A percentile compares a stretch with the other conserved stretches of the same genome.
Evolutionary conservation across 2,113 vertebrate genomes (phyloP).

Genomic region (Campylorhamphus procurvoides): DNA sequence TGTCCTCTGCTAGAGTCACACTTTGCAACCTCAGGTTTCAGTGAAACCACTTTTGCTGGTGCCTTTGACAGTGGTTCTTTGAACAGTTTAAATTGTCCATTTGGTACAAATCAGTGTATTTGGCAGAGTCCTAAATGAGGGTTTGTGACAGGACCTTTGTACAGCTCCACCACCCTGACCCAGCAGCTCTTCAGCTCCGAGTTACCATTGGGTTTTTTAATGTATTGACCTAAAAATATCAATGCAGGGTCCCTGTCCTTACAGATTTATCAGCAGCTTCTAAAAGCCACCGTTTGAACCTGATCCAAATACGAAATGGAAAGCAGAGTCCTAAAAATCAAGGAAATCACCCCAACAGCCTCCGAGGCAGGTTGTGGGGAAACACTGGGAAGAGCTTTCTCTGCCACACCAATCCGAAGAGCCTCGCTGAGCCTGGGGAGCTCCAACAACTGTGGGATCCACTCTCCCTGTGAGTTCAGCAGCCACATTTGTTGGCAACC

Average conservation of each 20-base stretch:
- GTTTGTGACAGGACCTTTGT: background rate
- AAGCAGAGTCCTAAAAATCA: background rate
- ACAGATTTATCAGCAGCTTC: background rate
- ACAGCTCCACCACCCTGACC: background rate
- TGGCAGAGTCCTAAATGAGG: background rate
- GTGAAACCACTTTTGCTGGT: background rate
- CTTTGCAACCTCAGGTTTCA: background rate
- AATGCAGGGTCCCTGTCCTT: background rate
- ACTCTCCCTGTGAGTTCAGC: background rate
- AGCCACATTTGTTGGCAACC: background rate
- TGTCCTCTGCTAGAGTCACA: background rate
- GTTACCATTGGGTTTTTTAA: fast-evolving
- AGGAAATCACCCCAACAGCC: background rate
- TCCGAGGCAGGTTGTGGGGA: background rate
- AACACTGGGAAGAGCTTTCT: background rate
- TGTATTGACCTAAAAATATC: background rate
- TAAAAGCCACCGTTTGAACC: background rate
- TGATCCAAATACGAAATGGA: background rate
- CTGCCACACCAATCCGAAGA: background rate
- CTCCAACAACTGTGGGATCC: background rate
- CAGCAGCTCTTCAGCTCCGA: background rate
- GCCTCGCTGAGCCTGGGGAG: background rate
- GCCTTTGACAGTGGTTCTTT: background rate
- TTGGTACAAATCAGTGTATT: fast-evolving
- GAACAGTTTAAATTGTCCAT: background rate